Conservation (phyloP, 2,113 vertebrate species). For the Galbula dea region DNA sequence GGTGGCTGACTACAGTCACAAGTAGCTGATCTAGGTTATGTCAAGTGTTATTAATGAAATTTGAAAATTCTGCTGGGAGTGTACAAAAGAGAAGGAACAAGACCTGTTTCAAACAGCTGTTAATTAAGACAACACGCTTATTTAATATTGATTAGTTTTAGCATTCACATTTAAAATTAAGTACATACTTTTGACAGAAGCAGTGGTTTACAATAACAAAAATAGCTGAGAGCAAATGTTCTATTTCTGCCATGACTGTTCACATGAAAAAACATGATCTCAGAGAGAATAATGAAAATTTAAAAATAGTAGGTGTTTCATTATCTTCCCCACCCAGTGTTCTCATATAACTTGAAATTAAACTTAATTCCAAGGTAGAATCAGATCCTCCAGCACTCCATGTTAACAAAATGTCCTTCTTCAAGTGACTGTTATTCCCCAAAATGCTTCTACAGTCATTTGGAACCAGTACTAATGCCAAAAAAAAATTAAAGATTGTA, state of each 20-base stretch:
- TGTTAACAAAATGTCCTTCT: background rate
- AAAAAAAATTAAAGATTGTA: background rate
- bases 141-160: slow-evolving; percentile 50
- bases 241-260: background rate
- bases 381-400: background rate
- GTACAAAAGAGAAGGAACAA: slow-evolving; percentile 26
- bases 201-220: background rate
- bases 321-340: background rate
- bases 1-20: slow-evolving; percentile 13
- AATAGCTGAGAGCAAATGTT: background rate
- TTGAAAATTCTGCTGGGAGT: slow-evolving; percentile 46
- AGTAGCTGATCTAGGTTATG: slow-evolving; percentile 31
- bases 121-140: slow-evolving; percentile 60
- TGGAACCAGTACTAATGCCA: background rate
- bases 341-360: background rate
- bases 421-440: background rate
- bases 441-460: background rate
- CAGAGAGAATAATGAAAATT: background rate
- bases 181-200: background rate
- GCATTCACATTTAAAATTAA: slow-evolving; percentile 18
- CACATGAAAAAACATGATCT: background rate
- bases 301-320: background rate
- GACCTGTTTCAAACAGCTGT: slow-evolving; percentile 41
- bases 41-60: slow-evolving; percentile 56
- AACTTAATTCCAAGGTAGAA: background rate